Conservation (phyloP, 2,797 vertebrate species). For the Peromyscus attwateri region DNA sequence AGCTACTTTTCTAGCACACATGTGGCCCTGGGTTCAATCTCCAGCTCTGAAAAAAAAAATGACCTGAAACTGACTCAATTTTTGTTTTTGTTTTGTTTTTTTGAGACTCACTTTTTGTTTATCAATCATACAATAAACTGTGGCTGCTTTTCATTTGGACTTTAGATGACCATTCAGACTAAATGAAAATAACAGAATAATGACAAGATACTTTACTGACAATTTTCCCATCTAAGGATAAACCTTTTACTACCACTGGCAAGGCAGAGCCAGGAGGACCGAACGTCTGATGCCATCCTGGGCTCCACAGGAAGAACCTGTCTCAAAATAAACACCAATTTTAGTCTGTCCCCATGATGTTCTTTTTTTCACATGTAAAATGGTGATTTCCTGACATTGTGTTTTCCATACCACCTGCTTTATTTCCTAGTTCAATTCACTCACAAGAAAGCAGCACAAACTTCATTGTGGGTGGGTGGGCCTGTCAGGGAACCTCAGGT, state of each 20-base stretch:
- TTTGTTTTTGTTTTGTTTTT: neutral
- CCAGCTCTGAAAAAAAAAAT: neutral
- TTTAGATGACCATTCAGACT: neutral
- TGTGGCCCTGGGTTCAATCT: neutral
- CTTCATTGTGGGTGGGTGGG: neutral
- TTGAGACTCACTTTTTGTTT: neutral
- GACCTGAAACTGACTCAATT: slow-evolving; percentile 25
- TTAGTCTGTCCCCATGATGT: slow-evolving; percentile 50
- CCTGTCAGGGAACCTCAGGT: neutral
- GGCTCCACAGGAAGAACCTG: neutral
- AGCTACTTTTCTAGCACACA: neutral
- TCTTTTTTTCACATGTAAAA: slow-evolving; percentile 35
- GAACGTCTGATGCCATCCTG: neutral
- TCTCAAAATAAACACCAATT: slow-evolving; percentile 7
- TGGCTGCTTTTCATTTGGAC: slow-evolving; percentile 47
- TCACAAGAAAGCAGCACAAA: slow-evolving; percentile 39
- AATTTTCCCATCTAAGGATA: slow-evolving; percentile 15
- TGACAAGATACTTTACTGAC: slow-evolving; percentile 53
- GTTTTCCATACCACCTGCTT: slow-evolving; percentile 17
- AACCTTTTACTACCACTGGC: neutral
- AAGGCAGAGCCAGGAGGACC: neutral
- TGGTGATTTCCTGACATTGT: slow-evolving; percentile 23
- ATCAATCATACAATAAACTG: slow-evolving; percentile 48
- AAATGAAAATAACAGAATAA: neutral
- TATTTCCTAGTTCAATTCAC: slow-evolving; percentile 57